A percentile compares a stretch with the other conserved stretches of the same genome.
These are phyloP conservation scores for Chloroceryle inda DNA, from an alignment of 2,797 vertebrate species.

Conservation along the genomic window DNA sequence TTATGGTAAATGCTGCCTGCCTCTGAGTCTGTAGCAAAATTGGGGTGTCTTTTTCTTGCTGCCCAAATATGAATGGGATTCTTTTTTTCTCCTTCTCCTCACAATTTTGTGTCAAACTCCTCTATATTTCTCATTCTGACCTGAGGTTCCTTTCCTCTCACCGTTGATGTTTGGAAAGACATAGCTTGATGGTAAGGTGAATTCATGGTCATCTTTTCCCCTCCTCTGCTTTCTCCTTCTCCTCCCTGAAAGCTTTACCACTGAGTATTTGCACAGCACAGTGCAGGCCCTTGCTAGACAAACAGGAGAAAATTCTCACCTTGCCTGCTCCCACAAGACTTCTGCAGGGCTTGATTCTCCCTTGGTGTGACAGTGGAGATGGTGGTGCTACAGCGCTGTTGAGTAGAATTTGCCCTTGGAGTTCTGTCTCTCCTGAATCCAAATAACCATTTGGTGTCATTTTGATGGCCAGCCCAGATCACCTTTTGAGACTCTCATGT, in stretches of 20 bases:
- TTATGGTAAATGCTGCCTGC: conserved; percentile 5
- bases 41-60: neutral
- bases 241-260: neutral
- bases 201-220: neutral
- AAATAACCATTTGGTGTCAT: neutral
- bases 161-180: neutral
- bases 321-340: neutral
- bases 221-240: neutral
- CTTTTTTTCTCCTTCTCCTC: neutral
- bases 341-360: too few species aligned
- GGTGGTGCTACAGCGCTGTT: neutral
- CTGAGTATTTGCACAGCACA: neutral
- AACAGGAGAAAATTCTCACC: rapidly evolving
- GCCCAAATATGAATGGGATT: neutral
- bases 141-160: neutral
- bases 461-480: too few species aligned
- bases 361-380: neutral
- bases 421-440: neutral
- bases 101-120: neutral
- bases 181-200: neutral
- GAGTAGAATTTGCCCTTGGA: neutral
- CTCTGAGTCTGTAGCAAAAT: neutral
- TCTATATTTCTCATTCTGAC: neutral
- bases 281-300: rapidly evolving
- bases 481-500: neutral